Evolutionary conservation across 2,797 vertebrate species (phyloP).

Genomic region (Mallotus villosus): DNA sequence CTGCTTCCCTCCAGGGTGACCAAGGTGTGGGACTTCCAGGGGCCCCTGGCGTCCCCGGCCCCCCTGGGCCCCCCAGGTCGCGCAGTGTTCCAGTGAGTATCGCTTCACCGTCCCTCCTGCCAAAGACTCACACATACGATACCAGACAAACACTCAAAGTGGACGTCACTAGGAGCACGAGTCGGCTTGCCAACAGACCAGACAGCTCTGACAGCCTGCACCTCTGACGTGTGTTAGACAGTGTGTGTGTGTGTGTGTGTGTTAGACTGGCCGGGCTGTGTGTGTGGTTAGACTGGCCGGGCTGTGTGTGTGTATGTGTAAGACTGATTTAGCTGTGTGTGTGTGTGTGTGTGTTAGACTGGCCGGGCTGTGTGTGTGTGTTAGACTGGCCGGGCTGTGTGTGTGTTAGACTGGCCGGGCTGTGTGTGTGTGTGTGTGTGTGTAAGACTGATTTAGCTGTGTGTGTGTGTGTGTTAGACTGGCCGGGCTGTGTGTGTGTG

Average conservation of each 20-base stretch:
- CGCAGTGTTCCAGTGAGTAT: conserved; percentile 65
- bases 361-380: too few relatives aligned
- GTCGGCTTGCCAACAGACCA: too few relatives aligned
- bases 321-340: too few relatives aligned
- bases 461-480: conserved; percentile 41
- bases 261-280: neutral
- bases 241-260: neutral
- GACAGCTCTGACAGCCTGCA: too few relatives aligned
- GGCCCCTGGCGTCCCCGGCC: conserved; percentile 73
- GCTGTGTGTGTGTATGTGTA: neutral
- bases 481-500: conserved; percentile 17
- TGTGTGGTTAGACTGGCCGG: neutral
- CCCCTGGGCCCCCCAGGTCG: conserved; percentile 66
- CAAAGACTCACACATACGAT: neutral
- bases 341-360: too few relatives aligned
- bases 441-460: neutral
- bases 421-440: conserved; percentile 9
- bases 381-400: neutral
- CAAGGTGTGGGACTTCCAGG: conserved; percentile 70
- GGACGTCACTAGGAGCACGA: too few relatives aligned
- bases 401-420: neutral
- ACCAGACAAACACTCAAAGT: too few relatives aligned
- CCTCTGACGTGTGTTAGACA: too few relatives aligned
- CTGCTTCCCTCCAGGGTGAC: conserved; percentile 69
- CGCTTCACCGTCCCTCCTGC: neutral